Evolutionary conservation across 2,797 vertebrate genomes (phyloP).

Genomic region (Euphonia xanthogaster): DNA sequence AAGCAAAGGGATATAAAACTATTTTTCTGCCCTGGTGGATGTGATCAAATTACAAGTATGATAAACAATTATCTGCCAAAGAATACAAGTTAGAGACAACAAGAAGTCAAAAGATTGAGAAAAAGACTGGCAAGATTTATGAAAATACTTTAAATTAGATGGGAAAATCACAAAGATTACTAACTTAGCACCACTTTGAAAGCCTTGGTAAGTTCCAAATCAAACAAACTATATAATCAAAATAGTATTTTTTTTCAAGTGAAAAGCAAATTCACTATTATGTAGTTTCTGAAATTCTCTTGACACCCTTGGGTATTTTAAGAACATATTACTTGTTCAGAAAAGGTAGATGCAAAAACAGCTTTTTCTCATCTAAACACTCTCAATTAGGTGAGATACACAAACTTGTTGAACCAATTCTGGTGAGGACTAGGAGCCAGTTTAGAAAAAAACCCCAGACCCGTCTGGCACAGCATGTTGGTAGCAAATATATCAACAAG

Average conservation of each 20-base stretch:
- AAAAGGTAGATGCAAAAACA: not conserved
- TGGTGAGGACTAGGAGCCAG: not conserved
- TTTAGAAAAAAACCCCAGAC: not conserved
- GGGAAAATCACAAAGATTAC: not conserved
- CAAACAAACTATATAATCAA: not conserved
- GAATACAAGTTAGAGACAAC: conserved; percentile 2
- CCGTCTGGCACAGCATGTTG: not conserved
- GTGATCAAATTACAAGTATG: conserved; percentile 28
- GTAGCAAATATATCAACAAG: not conserved
- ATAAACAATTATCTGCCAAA: conserved; percentile 43
- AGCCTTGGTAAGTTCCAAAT: not conserved
- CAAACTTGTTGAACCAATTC: not conserved
- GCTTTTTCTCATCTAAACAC: not conserved
- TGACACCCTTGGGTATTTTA: not conserved
- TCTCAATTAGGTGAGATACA: not conserved
- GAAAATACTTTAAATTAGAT: not conserved
- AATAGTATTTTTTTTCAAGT: not conserved
- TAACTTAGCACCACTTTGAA: not conserved
- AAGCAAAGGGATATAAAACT: conserved; percentile 22
- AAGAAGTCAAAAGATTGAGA: not conserved
- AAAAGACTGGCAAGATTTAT: not conserved
- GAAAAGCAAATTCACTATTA: not conserved
- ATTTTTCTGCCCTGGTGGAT: conserved; percentile 33
- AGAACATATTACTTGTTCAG: not conserved
- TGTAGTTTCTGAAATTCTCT: not conserved